Percentiles rank a stretch among this genome's conserved stretches.
Evolutionary conservation across 2,888 invertebrate species (phyloP).

Genomic region (Catocala nupta): DNA sequence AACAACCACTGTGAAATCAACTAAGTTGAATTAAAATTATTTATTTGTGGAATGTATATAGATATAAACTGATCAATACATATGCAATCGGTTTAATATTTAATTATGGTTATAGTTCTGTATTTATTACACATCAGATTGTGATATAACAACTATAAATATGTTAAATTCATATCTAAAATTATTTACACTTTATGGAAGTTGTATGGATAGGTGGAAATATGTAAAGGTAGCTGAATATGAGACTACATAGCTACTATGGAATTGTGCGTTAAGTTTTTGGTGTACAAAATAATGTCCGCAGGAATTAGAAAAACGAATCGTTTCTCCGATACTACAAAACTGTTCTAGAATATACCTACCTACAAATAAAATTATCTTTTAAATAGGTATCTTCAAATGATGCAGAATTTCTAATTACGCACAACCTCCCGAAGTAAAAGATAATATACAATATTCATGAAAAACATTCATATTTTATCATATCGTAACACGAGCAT

Average conservation of each 20-base stretch:
- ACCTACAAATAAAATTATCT: slow-evolving; percentile 27
- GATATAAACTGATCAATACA: slow-evolving; percentile 40
- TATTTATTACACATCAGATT: slow-evolving; percentile 53
- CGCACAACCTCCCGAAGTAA: slow-evolving; percentile 79
- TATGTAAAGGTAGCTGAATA: slow-evolving; percentile 43
- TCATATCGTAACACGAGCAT: slow-evolving; percentile 64
- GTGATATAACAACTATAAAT: slow-evolving; percentile 54
- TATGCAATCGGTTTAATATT: slow-evolving; percentile 45
- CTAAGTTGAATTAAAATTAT: slow-evolving; percentile 18
- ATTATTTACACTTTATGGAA: slow-evolving; percentile 65
- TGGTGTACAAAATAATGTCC: slow-evolving; percentile 54
- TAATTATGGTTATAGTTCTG: slow-evolving; percentile 45
- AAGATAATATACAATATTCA: slow-evolving; percentile 69
- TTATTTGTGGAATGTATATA: slow-evolving; percentile 50
- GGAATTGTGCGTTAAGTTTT: slow-evolving; percentile 64
- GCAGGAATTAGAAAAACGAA: slow-evolving; percentile 62
- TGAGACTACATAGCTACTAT: slow-evolving; percentile 43
- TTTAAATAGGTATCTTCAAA: slow-evolving; percentile 32
- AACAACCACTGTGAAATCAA: slow-evolving; percentile 13
- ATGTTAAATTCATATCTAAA: slow-evolving; percentile 59
- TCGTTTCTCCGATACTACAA: slow-evolving; percentile 31
- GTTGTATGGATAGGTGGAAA: slow-evolving; percentile 51
- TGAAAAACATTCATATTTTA: slow-evolving; percentile 67
- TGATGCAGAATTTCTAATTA: slow-evolving; percentile 58
- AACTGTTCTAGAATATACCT: slow-evolving; percentile 32